Base-by-base conservation (phyloP, 37 sponge, comb jelly and placozoan species). In the Axinella damicornis region DNA sequence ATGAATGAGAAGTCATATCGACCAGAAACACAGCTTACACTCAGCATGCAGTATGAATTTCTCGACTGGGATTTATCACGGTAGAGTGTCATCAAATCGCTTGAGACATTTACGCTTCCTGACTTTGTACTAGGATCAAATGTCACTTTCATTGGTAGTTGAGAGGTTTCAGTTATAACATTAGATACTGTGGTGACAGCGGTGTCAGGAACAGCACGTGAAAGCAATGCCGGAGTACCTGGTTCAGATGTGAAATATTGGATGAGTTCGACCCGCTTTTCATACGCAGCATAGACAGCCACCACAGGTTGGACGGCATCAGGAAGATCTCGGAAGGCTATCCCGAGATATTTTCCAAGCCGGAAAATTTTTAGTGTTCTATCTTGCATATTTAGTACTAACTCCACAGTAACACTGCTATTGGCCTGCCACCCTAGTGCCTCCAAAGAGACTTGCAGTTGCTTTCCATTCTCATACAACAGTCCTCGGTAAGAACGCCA, bases 401-500 rank as follows among this genome's bases (percentile, higher is more conserved):
- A 63, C 32, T 83, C 84, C 28, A 89, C 30, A 9, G 28, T 41
- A 54, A 89, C 39, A 28, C 79, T 19, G 21, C 25, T 2, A 17
- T 57, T 46, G 18, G 64, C 59, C 27, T 74, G 60, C 77, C 79
- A 89, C 0, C 73, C 75, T 20, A 79, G 57, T 60, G 84, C 56
- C 19, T 52, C 58, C 18, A 83, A 40, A 2, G 73, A 46, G 21
- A 28, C 13, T 21, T 58, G 25, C 32, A 70, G 66, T 38, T 89
- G 72, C 25, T 61, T 32, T n/a, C 90, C 90, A 73, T 83, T 55
- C 1, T 5, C 35, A 71, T 89, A 89, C 9, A 89, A 67, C 17
- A 77, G 24, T 1, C 90, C 90, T 64, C 84, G 36, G 58, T 89
- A 89, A 15, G 90, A 89, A 27, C 90, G 37, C 75, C 83, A 89